A percentile compares a stretch with the other conserved stretches of the same genome.
These are phyloP conservation scores for Oeneis ivallda DNA, from an alignment of 2,888 invertebrate genomes.

Conservation along the genomic window DNA sequence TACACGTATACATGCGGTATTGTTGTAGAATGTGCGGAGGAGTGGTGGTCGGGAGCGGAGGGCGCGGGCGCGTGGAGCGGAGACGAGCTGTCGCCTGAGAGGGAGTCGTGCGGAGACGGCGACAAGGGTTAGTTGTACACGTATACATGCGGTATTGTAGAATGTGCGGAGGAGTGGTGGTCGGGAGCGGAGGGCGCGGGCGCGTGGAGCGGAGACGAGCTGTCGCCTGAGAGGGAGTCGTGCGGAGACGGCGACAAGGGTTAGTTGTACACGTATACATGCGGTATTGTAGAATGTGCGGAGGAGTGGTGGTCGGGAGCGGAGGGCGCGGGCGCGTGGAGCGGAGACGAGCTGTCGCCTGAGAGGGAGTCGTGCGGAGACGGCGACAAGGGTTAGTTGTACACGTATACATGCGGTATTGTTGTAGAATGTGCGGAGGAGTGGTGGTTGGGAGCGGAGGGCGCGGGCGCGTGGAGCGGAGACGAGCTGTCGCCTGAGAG, in stretches of 20 bases:
- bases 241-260: slow-evolving; percentile 64
- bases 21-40: slow-evolving; percentile 67
- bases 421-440: slow-evolving; percentile 67
- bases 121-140: no score
- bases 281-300: slow-evolving; percentile 59
- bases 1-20: no score
- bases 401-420: no score
- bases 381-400: slow-evolving; percentile 68
- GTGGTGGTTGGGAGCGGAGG: slow-evolving; percentile 76
- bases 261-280: slow-evolving; percentile 31
- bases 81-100: slow-evolving; percentile 73
- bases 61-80: slow-evolving; percentile 75
- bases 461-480: slow-evolving; percentile 73
- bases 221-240: slow-evolving; percentile 74
- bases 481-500: slow-evolving; percentile 75
- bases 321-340: slow-evolving; percentile 73
- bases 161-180: slow-evolving; percentile 75
- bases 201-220: slow-evolving; percentile 74
- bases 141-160: no score
- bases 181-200: slow-evolving; percentile 73
- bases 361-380: slow-evolving; percentile 70
- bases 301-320: slow-evolving; percentile 78
- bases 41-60: slow-evolving; percentile 77
- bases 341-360: slow-evolving; percentile 74
- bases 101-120: slow-evolving; percentile 67